Percentiles rank a stretch among this genome's conserved stretches.
Evolutionary conservation across 2,797 vertebrate species (phyloP).

Genomic region (Helicolenus hilgendorfi): DNA sequence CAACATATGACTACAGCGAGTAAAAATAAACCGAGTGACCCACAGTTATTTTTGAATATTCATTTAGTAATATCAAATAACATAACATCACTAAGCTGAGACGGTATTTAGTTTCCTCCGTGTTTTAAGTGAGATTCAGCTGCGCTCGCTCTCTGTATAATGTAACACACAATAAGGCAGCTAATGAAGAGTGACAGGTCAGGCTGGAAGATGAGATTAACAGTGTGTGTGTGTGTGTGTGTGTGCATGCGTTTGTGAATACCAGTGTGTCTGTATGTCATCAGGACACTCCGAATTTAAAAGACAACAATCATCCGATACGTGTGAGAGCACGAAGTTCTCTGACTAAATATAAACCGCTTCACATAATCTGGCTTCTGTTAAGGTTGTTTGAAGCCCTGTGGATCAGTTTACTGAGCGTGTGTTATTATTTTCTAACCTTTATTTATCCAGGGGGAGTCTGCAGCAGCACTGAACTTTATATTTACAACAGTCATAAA

Average conservation of each 20-base stretch:
- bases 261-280: not conserved
- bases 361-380: not conserved
- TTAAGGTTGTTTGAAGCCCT: not conserved
- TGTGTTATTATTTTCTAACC: slow-evolving; percentile 15
- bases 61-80: slow-evolving; percentile 40
- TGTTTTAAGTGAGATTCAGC: slow-evolving; percentile 17
- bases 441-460: not conserved
- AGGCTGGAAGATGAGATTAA: slow-evolving; percentile 36
- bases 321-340: slow-evolving; percentile 12
- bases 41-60: slow-evolving; percentile 17
- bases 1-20: not conserved
- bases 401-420: not conserved
- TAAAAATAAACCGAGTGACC: not conserved
- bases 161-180: not conserved
- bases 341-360: slow-evolving; percentile 33
- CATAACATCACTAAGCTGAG: slow-evolving; percentile 22
- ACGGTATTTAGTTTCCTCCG: slow-evolving; percentile 12
- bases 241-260: not conserved
- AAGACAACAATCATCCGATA: slow-evolving; percentile 41
- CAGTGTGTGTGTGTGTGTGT: not conserved
- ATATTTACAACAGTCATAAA: not conserved
- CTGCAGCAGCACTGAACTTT: not conserved
- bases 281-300: slow-evolving; percentile 12
- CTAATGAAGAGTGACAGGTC: slow-evolving; percentile 53
- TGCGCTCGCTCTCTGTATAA: not conserved